Evolutionary conservation across 2,113 vertebrate species (phyloP).

Genomic region (Cygnus atratus): DNA sequence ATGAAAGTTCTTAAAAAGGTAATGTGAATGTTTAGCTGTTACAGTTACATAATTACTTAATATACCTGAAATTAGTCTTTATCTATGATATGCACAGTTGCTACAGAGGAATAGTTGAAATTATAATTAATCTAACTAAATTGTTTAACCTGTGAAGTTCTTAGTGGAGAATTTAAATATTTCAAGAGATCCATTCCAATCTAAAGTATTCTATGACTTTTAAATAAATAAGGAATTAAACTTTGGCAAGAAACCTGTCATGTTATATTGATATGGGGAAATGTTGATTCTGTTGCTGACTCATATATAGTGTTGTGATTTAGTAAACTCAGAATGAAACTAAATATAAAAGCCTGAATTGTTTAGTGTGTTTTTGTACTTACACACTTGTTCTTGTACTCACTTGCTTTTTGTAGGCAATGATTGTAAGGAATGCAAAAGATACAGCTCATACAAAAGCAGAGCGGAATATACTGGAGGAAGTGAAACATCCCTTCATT

Average conservation of each 20-base stretch:
- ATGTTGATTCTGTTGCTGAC: neutral
- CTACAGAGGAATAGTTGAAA: neutral
- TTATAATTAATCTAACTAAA: neutral
- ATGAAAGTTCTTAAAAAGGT: conserved; percentile 99
- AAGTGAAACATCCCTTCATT: conserved; percentile 98
- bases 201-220: neutral
- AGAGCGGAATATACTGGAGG: conserved; percentile 95
- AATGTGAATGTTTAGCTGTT: conserved; percentile 16
- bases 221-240: neutral
- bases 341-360: neutral
- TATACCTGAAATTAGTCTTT: neutral
- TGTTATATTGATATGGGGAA: neutral
- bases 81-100: neutral
- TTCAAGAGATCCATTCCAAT: neutral
- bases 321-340: neutral
- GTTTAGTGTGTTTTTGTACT: conserved; percentile 22
- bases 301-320: neutral
- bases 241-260: neutral
- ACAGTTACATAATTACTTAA: neutral
- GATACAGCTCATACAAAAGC: conserved; percentile 99
- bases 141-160: neutral
- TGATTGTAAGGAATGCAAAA: conserved; percentile 98
- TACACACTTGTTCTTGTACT: conserved; percentile 16
- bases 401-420: conserved; percentile 82
- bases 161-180: neutral